Base-by-base conservation (phyloP, 1,140 invertebrate species). In the Drosophila pandora region DNA sequence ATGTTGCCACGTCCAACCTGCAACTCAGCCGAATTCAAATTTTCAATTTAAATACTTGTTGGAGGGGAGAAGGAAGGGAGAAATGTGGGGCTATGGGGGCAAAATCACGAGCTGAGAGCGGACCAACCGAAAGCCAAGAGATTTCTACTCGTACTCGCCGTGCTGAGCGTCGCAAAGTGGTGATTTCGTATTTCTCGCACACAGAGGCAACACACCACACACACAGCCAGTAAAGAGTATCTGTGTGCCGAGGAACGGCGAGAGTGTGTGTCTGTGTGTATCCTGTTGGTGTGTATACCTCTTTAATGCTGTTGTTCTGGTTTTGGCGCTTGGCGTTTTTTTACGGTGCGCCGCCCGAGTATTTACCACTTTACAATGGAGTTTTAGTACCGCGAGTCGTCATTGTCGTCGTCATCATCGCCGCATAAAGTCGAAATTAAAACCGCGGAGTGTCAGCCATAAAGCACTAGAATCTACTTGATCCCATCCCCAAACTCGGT, bases 351-450 rank as follows among this genome's bases (percentile, higher is more conserved):
- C 84, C 83, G 84, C 84, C 83, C 79, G 84, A 88, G 84, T 88
- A 88, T 88, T 88, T 88, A 88, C 83, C 83, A 88, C 83, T 88
- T 88, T 88, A 88, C 83, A 88, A 88, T 88, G 83, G 83, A 83
- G 83, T 88, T 88, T 88, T 89, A 88, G 84, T 88, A 83, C 83
- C 84, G 68, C 72, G 83, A 88, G 83, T 88, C 83, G 83, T 88
- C 83, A 88, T 88, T 88, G 83, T 88, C 83, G 83, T 83, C 84
- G 83, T 88, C 84, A 88, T 88, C 83, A 88, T 88, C 83, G 83
- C 68, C 83, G 83, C 83, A 88, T 88, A 88, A 88, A 88, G 83
- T 88, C 83, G 84, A 89, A 89, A 88, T 88, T 88, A 89, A 88
- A 88, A 79, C 61, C 76, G 79, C 83, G 83, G 84, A 89, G 84